phyloP scores from a whole-genome alignment of 2,888 invertebrate genomes.

The Drosophila demipolita region DNA sequence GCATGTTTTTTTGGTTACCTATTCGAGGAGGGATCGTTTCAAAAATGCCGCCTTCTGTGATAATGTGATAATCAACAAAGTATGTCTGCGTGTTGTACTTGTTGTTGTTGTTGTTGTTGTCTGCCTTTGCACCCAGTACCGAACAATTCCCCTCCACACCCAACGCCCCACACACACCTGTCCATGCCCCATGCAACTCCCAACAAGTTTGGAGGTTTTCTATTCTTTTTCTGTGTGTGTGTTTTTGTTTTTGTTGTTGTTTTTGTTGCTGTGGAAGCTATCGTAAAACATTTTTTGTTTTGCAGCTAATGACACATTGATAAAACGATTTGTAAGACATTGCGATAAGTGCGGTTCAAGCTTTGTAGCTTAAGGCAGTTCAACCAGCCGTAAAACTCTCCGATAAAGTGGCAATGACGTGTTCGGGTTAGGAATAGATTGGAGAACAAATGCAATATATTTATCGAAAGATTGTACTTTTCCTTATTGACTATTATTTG shows the following conservation, averaged over 20 bases:
- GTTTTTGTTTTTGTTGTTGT: background rate
- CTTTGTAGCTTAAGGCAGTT: conserved; percentile 73
- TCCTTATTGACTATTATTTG: background rate
- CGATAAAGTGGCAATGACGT: conserved; percentile 27
- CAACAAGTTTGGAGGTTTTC: conserved; percentile 13
- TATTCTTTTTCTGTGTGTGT: background rate
- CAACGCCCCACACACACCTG: conserved; percentile 4
- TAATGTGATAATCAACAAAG: conserved; percentile 68
- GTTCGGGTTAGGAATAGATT: conserved; percentile 5
- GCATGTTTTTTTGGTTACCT: conserved; percentile 62
- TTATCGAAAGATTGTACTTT: conserved; percentile 11
- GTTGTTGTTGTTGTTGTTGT: conserved; percentile 27
- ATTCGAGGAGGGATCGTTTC: conserved; percentile 48
- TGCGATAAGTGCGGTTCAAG: conserved; percentile 77
- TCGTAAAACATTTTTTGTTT: conserved; percentile 72
- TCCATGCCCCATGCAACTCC: background rate
- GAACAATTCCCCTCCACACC: background rate
- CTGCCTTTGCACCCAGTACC: conserved; percentile 27
- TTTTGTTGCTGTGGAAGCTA: conserved; percentile 46
- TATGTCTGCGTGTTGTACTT: conserved; percentile 33
- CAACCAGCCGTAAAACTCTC: conserved; percentile 30
- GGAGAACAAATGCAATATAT: conserved; percentile 16
- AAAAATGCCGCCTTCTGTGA: conserved; percentile 62
- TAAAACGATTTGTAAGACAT: conserved; percentile 82
- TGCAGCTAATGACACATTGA: conserved; percentile 77